Conservation (phyloP, 1,140 invertebrate genomes). For the Camponotus pennsylvanicus region DNA sequence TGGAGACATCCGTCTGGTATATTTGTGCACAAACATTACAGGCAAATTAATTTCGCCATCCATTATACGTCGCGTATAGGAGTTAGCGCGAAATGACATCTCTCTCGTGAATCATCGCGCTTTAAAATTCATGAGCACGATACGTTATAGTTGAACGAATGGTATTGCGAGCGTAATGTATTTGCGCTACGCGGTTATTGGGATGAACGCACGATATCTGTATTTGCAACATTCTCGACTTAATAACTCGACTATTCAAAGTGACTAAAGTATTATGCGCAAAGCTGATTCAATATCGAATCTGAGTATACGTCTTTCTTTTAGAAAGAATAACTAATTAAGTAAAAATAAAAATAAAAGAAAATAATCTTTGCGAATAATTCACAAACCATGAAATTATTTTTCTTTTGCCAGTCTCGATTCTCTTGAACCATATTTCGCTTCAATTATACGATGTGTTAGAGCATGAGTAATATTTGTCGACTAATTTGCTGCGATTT, state of each 20-base stretch:
- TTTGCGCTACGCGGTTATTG: conserved; percentile 30
- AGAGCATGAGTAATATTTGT: conserved; percentile 24
- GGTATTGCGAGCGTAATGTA: conserved; percentile 25
- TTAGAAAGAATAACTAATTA: not conserved
- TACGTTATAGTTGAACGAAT: conserved; percentile 19
- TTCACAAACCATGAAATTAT: not conserved
- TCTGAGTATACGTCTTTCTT: not conserved
- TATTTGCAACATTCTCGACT: conserved; percentile 32
- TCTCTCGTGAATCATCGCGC: conserved; percentile 55
- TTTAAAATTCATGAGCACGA: conserved; percentile 60
- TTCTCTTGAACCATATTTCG: not conserved
- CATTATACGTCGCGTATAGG: conserved; percentile 23
- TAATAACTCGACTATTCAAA: conserved; percentile 31
- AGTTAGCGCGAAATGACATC: conserved; percentile 46
- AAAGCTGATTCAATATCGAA: not conserved
- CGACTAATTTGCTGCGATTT: conserved; percentile 27
- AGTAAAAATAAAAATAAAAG: conserved; percentile 2
- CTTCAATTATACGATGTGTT: not conserved
- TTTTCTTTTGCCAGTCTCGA: not conserved
- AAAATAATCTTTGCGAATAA: not conserved
- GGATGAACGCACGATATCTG: conserved; percentile 25
- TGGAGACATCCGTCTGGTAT: not conserved
- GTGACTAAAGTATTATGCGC: not conserved
- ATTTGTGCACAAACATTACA: conserved; percentile 32
- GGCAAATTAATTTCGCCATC: conserved; percentile 35